Evolutionary conservation across 2,113 vertebrate genomes (phyloP).

Genomic region (Ophthalmolycus amberensis): DNA sequence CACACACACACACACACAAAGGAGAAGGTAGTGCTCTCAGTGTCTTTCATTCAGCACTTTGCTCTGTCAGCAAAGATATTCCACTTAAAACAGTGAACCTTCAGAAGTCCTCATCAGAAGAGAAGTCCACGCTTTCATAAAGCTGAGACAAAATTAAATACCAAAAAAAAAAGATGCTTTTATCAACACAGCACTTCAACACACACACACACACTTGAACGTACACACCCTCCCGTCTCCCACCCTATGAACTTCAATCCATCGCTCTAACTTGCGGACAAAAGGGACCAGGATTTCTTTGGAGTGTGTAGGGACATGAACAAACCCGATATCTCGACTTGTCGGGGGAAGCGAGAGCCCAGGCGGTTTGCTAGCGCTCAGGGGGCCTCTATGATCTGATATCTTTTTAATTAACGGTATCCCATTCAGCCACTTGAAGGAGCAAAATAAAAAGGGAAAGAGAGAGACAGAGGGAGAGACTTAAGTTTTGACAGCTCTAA

Average conservation of each 20-base stretch:
- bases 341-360: conserved; percentile 70
- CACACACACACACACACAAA: conserved; percentile 24
- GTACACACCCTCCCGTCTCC: conserved; percentile 43
- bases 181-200: conserved; percentile 55
- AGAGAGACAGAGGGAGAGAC: conserved; percentile 70
- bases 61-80: conserved; percentile 71
- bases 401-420: conserved; percentile 89
- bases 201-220: conserved; percentile 39
- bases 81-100: conserved; percentile 70
- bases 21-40: conserved; percentile 27
- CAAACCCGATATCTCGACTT: conserved; percentile 68
- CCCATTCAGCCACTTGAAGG: conserved; percentile 86
- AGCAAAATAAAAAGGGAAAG: conserved; percentile 78
- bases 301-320: conserved; percentile 47
- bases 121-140: conserved; percentile 71
- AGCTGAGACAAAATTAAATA: conserved; percentile 81
- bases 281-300: conserved; percentile 77
- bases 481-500: conserved; percentile 88
- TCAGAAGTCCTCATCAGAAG: conserved; percentile 81
- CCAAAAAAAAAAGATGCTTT: conserved; percentile 58
- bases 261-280: conserved; percentile 78
- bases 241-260: conserved; percentile 79
- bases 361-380: conserved; percentile 73
- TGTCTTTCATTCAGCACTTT: conserved; percentile 57
- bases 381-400: conserved; percentile 85